Percentiles rank a stretch among this genome's conserved stretches.
These are phyloP conservation scores for Crotalus helleri DNA, from an alignment of 2,113 vertebrate species.

Conservation along the genomic window DNA sequence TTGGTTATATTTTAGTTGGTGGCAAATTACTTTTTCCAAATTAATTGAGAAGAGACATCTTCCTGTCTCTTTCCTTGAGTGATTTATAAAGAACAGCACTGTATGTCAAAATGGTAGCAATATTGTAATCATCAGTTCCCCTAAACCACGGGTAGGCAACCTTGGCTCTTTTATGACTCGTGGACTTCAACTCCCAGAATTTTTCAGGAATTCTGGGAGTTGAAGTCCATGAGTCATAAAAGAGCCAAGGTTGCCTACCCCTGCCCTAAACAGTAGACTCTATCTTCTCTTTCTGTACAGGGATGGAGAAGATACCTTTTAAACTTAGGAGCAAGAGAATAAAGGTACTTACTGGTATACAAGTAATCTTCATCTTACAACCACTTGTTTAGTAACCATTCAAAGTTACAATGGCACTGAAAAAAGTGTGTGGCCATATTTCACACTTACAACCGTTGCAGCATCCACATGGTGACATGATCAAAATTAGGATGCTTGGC, in stretches of 20 bases:
- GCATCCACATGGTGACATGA: too few species aligned
- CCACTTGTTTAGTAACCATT: background rate
- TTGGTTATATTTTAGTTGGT: background rate
- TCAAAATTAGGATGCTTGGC: too few species aligned
- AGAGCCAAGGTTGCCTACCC: too few species aligned
- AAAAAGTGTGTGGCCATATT: too few species aligned
- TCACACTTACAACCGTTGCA: too few species aligned
- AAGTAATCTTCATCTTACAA: background rate
- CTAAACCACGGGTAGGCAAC: background rate
- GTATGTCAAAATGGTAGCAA: background rate
- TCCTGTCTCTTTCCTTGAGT: background rate
- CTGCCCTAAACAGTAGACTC: background rate
- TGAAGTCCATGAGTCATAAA: too few species aligned
- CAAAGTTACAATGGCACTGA: background rate
- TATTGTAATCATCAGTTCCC: background rate
- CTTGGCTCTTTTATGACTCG: too few species aligned
- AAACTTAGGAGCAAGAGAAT: background rate
- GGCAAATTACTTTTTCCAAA: background rate
- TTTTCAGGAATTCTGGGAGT: too few species aligned
- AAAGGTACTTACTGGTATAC: background rate
- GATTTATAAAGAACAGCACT: background rate
- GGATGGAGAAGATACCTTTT: background rate
- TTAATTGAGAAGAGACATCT: background rate
- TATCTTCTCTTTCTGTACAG: background rate
- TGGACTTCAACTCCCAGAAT: too few species aligned